These are phyloP conservation scores for Punctoribates punctum DNA, from an alignment of 2,888 invertebrate species.

Conservation along the genomic window DNA sequence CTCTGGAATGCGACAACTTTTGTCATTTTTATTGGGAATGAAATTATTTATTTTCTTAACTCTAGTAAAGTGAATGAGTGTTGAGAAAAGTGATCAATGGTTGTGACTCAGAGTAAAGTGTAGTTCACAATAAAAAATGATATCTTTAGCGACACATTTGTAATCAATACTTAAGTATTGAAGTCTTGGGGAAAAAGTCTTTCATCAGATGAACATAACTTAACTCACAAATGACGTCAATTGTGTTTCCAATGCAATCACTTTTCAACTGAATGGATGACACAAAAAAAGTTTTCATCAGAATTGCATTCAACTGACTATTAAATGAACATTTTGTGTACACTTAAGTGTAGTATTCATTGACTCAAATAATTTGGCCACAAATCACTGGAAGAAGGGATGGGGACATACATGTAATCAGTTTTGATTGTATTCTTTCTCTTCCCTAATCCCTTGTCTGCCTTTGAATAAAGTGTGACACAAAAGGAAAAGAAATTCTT, in stretches of 20 bases:
- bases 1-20: not conserved
- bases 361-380: constrained; percentile 15
- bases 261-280: not conserved
- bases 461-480: constrained; percentile 16
- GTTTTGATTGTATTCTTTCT: constrained; percentile 2
- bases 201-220: not conserved
- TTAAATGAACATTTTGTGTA: constrained; percentile 24
- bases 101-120: constrained; percentile 2
- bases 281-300: not conserved
- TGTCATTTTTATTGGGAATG: not conserved
- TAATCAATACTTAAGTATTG: constrained; percentile 25
- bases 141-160: constrained; percentile 32
- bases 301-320: constrained; percentile 6
- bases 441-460: not conserved
- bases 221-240: constrained; percentile 29
- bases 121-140: constrained; percentile 23
- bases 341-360: constrained; percentile 7
- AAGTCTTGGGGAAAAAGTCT: not conserved
- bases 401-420: constrained; percentile 11
- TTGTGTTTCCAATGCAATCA: not conserved
- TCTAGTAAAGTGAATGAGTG: not conserved
- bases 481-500: not conserved
- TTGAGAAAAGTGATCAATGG: constrained; percentile 20
- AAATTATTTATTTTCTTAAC: not conserved
- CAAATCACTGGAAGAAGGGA: not conserved